Evolutionary conservation across 2,888 invertebrate genomes (phyloP).

Genomic region (Netelia melanura): DNA sequence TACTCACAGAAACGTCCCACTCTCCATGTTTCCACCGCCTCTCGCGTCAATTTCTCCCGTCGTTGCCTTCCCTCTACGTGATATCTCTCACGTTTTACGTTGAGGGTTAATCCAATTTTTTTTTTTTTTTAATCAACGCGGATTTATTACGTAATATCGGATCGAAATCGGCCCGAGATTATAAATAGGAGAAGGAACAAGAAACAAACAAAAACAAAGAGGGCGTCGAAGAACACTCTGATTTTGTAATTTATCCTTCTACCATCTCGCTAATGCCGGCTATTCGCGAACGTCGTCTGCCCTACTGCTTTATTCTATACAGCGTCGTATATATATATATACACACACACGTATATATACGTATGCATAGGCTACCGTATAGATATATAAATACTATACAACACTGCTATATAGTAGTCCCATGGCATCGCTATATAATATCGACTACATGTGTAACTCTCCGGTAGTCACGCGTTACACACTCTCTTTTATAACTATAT

Average conservation of each 20-base stretch:
- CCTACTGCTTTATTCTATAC: constrained; percentile 34
- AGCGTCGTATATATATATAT: constrained; percentile 1
- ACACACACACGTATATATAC: neutral
- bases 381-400: neutral
- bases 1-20: constrained; percentile 80
- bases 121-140: neutral
- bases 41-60: constrained; percentile 54
- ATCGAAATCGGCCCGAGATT: constrained; percentile 15
- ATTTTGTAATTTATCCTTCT: neutral
- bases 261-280: constrained; percentile 37
- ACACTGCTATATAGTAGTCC: constrained; percentile 1
- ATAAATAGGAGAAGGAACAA: neutral
- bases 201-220: neutral
- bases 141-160: neutral
- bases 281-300: constrained; percentile 61
- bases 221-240: constrained; percentile 30
- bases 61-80: constrained; percentile 9
- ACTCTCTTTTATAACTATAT: constrained; percentile 25
- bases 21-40: constrained; percentile 77
- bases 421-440: constrained; percentile 40
- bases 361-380: neutral
- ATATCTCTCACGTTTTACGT: constrained; percentile 20
- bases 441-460: constrained; percentile 53
- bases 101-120: neutral
- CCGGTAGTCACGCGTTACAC: constrained; percentile 59